Conservation (phyloP, 1,140 invertebrate species). For the Propsilocerus akamusi region DNA sequence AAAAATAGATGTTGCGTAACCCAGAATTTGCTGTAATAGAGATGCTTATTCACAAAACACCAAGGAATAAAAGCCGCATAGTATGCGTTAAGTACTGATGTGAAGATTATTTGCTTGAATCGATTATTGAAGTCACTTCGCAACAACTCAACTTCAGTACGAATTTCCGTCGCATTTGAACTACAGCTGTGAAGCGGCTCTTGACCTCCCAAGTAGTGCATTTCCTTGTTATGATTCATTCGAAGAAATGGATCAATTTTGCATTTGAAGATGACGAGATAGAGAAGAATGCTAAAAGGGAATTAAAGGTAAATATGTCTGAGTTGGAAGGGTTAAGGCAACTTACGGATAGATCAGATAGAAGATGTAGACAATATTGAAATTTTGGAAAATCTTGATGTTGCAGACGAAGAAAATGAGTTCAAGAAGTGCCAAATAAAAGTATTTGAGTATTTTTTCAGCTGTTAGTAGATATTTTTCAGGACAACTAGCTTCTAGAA, state of each 20-base stretch:
- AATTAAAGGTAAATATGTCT: conserved; percentile 1
- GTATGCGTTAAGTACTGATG: conserved; percentile 75
- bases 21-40: conserved; percentile 74
- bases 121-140: conserved; percentile 74
- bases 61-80: conserved; percentile 82
- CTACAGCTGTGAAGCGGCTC: conserved; percentile 54
- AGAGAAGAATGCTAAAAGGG: conserved; percentile 37
- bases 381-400: conserved; percentile 39
- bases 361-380: conserved; percentile 52
- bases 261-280: conserved; percentile 68
- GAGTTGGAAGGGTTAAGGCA: conserved; percentile 1
- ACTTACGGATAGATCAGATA: conserved; percentile 85
- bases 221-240: conserved; percentile 6
- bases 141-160: conserved; percentile 69
- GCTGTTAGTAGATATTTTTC: conserved; percentile 8
- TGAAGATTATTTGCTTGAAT: conserved; percentile 78
- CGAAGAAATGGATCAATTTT: conserved; percentile 51
- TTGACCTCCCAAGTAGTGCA: neutral
- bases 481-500: conserved; percentile 3
- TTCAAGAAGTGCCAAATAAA: conserved; percentile 12
- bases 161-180: conserved; percentile 44
- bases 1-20: conserved; percentile 64
- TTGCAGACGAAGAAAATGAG: conserved; percentile 24
- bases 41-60: conserved; percentile 61
- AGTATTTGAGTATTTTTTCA: conserved; percentile 12